These are phyloP conservation scores for Agrochola lychnidis DNA, from an alignment of 2,888 invertebrate species.

Conservation along the genomic window DNA sequence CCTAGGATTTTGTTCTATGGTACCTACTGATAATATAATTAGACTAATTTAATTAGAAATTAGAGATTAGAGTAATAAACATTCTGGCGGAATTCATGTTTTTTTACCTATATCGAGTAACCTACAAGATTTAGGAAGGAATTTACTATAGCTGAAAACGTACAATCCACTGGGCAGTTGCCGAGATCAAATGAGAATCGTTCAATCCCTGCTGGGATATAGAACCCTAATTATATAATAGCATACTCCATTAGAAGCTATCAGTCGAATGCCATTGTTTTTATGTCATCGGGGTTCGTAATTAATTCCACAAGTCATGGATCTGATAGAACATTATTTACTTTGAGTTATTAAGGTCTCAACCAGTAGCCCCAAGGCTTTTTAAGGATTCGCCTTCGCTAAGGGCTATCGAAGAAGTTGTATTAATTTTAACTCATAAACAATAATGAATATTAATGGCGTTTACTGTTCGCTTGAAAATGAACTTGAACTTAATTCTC, in stretches of 20 bases:
- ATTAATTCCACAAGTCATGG: constrained; percentile 67
- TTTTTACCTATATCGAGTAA: not conserved
- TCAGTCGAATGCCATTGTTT: constrained; percentile 54
- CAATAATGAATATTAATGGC: constrained; percentile 80
- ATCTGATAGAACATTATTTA: constrained; percentile 67
- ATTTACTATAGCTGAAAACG: constrained; percentile 48
- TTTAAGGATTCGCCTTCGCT: constrained; percentile 54
- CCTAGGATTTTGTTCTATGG: not conserved
- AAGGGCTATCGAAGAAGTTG: constrained; percentile 73
- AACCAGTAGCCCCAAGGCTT: constrained; percentile 57
- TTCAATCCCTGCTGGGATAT: constrained; percentile 43
- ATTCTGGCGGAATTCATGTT: not conserved
- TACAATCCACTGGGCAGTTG: constrained; percentile 35
- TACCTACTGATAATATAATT: not conserved
- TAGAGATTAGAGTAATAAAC: not conserved
- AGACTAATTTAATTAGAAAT: not conserved
- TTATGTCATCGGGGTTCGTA: constrained; percentile 61
- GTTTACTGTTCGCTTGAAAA: constrained; percentile 67
- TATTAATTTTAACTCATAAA: constrained; percentile 78
- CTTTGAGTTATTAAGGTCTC: constrained; percentile 68
- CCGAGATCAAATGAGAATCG: constrained; percentile 55
- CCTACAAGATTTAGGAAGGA: constrained; percentile 7
- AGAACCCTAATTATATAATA: constrained; percentile 57
- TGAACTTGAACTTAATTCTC: constrained; percentile 58
- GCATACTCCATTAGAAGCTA: constrained; percentile 47